Base-by-base conservation (phyloP, 2,113 vertebrate genomes). In the Pachycephala philippinensis region DNA sequence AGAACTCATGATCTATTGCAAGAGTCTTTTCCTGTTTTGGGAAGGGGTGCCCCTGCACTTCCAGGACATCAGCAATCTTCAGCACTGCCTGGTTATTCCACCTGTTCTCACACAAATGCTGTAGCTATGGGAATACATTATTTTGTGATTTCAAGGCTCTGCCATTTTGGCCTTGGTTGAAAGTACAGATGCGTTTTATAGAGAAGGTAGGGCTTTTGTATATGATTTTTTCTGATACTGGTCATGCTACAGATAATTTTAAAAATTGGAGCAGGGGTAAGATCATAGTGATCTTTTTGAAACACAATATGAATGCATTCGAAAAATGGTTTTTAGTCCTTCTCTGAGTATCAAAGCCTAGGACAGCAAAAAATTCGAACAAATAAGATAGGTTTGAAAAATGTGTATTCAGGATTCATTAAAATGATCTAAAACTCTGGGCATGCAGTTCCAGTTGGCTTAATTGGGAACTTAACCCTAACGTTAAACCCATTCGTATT, bases 31-130 rank as follows among this genome's bases (percentile, higher is more conserved):
- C 31, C 13, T 57, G 22, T 5, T 52, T 31, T 49, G 31, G 4
- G 10, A 20, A 44, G 27, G 13, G 24, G 14, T 77, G 37, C 2
- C 7, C 0, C 1, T 28, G 22, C 7, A 8, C 7, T 50, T 2
- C 39, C 23, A 81, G 26, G 9, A 53, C 31, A 69, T 18, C 37
- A 70, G 13, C 10, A 74, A 59, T 4, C 39, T 59, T 63, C 56
- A 39, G 1, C 11, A 17, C 4, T 27, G 2, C 13, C 23, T 66
- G 26, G 21, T 59, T 59, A 59, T 60, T 59, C 28, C 1, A 1
- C 45, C 13, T 59, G 23, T 52, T 70, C 39, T 66, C 23, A 35
- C 13, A 47, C 0, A 5, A 53, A 24, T 37, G 31, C 33, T 68
- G 44, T 24, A 63, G 11, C 3, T 45, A 14, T 10, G 6, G 9